phyloP scores from a whole-genome alignment of 2,113 vertebrate genomes.

The Mastomys coucha region DNA sequence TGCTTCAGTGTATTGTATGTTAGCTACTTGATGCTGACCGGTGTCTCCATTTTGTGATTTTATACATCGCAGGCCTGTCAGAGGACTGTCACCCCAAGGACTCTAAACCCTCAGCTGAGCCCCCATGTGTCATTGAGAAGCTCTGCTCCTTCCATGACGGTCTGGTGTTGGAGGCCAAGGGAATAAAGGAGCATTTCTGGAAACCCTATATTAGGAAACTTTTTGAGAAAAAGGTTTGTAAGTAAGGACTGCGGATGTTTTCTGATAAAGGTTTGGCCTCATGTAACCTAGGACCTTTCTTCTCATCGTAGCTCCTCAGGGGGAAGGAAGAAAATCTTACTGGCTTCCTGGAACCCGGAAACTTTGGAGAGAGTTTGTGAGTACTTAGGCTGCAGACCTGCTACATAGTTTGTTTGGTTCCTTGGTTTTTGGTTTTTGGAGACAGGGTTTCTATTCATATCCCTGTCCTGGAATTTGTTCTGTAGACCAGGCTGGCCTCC shows the following conservation, averaged over 20 bases:
- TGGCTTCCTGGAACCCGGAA: constrained; percentile 95
- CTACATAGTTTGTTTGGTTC: not conserved
- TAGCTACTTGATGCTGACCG: constrained; percentile 1
- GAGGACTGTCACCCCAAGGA: constrained; percentile 94
- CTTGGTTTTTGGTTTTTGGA: not conserved
- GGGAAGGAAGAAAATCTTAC: constrained; percentile 95
- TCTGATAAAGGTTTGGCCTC: not conserved
- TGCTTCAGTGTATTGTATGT: not conserved
- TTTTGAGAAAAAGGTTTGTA: constrained; percentile 94
- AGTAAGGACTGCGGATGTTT: not conserved
- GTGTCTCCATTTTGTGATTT: not conserved
- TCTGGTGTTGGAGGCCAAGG: constrained; percentile 96
- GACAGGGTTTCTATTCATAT: not conserved
- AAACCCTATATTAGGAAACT: constrained; percentile 96
- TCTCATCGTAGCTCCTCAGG: constrained; percentile 90
- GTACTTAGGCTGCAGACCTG: constrained; percentile 73
- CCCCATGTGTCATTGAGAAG: constrained; percentile 94
- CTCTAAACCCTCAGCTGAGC: constrained; percentile 88
- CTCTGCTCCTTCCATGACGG: constrained; percentile 95
- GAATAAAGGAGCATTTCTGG: constrained; percentile 98
- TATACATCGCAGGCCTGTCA: constrained; percentile 88
- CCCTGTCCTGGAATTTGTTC: not conserved
- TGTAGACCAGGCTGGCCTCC: not conserved
- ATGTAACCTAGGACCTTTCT: constrained; percentile 32
- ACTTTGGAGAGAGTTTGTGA: constrained; percentile 97